phyloP scores from a whole-genome alignment of 2,888 invertebrate species.

The Hirtodrosophila duncani region DNA sequence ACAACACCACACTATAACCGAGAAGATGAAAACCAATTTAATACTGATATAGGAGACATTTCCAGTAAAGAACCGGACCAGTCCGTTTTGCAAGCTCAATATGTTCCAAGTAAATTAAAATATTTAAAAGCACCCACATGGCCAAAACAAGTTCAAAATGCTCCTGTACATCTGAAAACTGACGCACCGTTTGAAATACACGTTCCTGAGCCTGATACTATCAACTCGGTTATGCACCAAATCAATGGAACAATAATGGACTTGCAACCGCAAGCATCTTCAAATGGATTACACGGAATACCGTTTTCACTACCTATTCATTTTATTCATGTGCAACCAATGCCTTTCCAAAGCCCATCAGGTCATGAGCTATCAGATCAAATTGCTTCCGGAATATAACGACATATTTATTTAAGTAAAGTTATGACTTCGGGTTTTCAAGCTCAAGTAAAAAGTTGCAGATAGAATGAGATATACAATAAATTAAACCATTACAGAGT shows the following conservation, averaged over 20 bases:
- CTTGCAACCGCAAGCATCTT: conserved; percentile 29
- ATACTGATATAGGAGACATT: conserved; percentile 31
- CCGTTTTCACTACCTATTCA: conserved; percentile 69
- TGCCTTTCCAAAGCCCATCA: conserved; percentile 68
- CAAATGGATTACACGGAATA: conserved; percentile 50
- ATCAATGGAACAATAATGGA: conserved; percentile 23
- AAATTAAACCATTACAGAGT: too few species aligned
- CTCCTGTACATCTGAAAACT: conserved; percentile 27
- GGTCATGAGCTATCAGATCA: conserved; percentile 40
- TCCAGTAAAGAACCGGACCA: conserved; percentile 29
- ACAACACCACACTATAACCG: conserved; percentile 40
- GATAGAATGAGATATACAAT: too few species aligned
- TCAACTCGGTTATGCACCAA: conserved; percentile 15
- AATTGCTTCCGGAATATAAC: conserved; percentile 3
- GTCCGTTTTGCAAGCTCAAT: conserved; percentile 23
- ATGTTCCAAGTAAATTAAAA: conserved; percentile 32
- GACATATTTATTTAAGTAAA: too few species aligned
- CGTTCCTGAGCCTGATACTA: conserved; percentile 37
- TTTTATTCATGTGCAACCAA: conserved; percentile 68
- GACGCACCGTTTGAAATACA: conserved; percentile 45
- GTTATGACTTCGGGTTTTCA: too few species aligned
- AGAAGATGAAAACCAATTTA: conserved; percentile 30
- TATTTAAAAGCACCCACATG: conserved; percentile 27
- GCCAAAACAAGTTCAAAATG: conserved; percentile 20
- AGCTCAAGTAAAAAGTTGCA: too few species aligned